These are phyloP conservation scores for Buathra laborator DNA, from an alignment of 2,888 invertebrate species.

Conservation along the genomic window DNA sequence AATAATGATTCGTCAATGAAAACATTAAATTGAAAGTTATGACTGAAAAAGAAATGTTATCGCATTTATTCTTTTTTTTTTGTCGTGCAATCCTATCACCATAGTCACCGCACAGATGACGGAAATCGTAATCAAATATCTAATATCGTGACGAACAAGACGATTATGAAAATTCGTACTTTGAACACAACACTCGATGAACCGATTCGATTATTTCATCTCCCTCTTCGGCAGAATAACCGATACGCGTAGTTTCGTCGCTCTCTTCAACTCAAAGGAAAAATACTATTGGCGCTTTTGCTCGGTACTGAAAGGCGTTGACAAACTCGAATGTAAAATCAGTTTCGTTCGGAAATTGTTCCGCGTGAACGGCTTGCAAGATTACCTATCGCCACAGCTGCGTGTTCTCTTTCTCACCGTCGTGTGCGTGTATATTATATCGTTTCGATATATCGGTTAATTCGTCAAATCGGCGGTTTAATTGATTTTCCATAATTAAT, in stretches of 20 bases:
- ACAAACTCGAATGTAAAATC: conserved; percentile 23
- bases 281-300: not conserved
- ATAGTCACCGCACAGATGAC: no score
- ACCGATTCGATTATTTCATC: conserved; percentile 19
- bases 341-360: conserved; percentile 48
- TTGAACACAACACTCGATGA: conserved; percentile 36
- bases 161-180: conserved; percentile 28
- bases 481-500: no score
- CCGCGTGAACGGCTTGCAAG: conserved; percentile 35
- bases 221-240: conserved; percentile 1
- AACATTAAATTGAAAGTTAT: no score
- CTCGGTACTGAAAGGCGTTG: conserved; percentile 16
- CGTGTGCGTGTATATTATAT: not conserved
- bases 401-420: not conserved
- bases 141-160: not conserved
- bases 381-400: not conserved
- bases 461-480: not conserved
- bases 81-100: no score
- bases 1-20: no score
- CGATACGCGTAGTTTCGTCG: conserved; percentile 9
- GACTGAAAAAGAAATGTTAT: no score
- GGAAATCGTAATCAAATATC: no score
- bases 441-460: not conserved
- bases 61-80: no score
- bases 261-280: conserved; percentile 18